Evolutionary conservation across 2,797 vertebrate genomes (phyloP).

Genomic region (Eremophila alpestris): DNA sequence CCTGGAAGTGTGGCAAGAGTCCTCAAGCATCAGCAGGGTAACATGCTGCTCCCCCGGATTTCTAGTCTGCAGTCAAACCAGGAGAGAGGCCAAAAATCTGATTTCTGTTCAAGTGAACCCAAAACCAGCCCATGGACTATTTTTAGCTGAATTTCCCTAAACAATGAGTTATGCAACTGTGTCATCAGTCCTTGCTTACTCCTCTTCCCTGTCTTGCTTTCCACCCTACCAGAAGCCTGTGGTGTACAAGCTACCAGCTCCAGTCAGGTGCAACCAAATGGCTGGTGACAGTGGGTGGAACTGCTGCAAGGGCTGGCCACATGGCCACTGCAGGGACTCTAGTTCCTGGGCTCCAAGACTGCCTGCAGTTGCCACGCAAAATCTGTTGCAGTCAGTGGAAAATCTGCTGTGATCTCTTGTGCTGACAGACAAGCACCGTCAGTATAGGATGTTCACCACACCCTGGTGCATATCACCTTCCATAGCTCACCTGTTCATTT

Average conservation of each 20-base stretch:
- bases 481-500: rapidly evolving
- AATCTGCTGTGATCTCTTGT: neutral
- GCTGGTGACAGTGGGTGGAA: neutral
- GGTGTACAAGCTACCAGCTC: neutral
- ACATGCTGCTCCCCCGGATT: neutral
- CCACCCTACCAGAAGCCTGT: neutral
- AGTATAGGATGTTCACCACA: rapidly evolving
- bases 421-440: neutral
- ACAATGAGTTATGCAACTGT: neutral
- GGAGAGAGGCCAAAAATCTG: neutral
- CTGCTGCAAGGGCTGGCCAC: neutral
- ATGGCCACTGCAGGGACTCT: rapidly evolving
- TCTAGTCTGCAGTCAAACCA: neutral
- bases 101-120: neutral
- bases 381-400: rapidly evolving
- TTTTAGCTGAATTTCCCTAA: neutral
- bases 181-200: neutral
- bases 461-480: rapidly evolving
- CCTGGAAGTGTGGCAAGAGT: neutral
- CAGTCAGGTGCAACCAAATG: neutral
- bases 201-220: neutral
- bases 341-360: no score
- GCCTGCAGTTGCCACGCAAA: neutral
- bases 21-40: neutral
- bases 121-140: neutral